Evolutionary conservation across 2,888 invertebrate genomes (phyloP), one percentile per base, ranked within the genome.

Genomic region (Drosophila neonasuta): DNA sequence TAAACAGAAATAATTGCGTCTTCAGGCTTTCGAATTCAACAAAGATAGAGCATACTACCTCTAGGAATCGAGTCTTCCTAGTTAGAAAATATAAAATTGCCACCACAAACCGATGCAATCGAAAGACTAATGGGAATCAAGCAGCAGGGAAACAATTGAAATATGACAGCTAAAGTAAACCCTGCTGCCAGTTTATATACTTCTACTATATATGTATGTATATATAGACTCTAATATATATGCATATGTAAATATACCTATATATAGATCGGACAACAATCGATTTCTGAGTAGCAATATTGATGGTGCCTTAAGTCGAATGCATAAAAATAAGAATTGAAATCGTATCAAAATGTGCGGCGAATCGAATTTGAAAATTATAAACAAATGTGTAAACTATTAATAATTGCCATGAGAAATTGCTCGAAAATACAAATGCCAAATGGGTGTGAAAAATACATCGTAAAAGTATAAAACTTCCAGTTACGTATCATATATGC

Each of bases 331-430:
- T 51, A 67, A 1, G 6, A 73, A 79, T 66, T 41, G 24, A 52
- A 75, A 64, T 70, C 39, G 48, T 20, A 73, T 36, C 55, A 24
- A 56, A 61, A 68, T 60, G 29, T 61, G 61, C 41, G 41, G 48
- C 36, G 42, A 36, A 56, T 62, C 36, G 42, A 39, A 56, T 62
- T 62, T 20, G 30, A 54, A 57, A 60, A 56, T 49, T 62, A 63
- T 79, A 80, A 82, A 74, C 74, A 74, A 74, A 72, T 63, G 62
- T 71, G 55, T 51, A 66, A 74, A 60, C 49, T 74, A 48, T 67
- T 55, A 63, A 45, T 74, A 63, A 63, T 70, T 63, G 59, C 13
- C 56, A 52, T 74, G 65, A 46, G 42, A 66, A 74, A 67, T 74
- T 55, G 57, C n/a, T 54, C 20, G 50, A 65, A 63, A 52, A 51